Evolutionary conservation across 2,797 vertebrate species (phyloP), one percentile per base, ranked within the genome.

Genomic region (Lindbergichthys nudifrons): DNA sequence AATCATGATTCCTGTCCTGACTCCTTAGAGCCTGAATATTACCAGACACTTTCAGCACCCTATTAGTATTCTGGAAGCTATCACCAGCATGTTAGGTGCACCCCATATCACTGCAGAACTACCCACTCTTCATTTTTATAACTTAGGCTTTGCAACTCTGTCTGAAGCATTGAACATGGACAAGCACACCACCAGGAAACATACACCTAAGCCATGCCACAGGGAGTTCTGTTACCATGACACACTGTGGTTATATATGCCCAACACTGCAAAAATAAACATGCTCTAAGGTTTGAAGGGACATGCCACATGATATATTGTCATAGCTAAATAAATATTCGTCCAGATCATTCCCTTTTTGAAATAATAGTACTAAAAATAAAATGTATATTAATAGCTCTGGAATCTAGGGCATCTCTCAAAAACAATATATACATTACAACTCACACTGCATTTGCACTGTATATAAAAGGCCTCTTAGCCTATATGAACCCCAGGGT

Each of bases 91-190:
- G 82, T 77, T 69, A 62, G 18, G 64, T 36, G 43, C 56, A 63
- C 59, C 68, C 46, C 50, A 53, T 65, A 80, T 76, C 62, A 71
- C 9, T 58, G 67, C 66, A 75, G 65, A 79, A 36, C 32, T 59
- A 75, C 60, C 63, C 82, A 57, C 51, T 62, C 75, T 88, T 83
- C 79, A 36, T 36, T 79, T 84, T 86, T 87, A 83, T 83, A 86
- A 77, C 66, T 15, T 23, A 65, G 69, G 67, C 71, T 86, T 85
- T 72, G 50, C 70, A 72, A 65, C 72, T 67, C 59, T 77, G 77
- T 32, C 62, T 41, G 56, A 32, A 53, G 48, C 69, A 30, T 74
- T 85, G 56, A 82, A 82, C 76, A 50, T 62, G 23, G 23, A 53
- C 18, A 50, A 61, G 12, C 32, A 50, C 53, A 73, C 10, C 50